Evolutionary conservation across 23 tunicate genomes (phyloP).

Genomic region (Clavelina lepadiformis): DNA sequence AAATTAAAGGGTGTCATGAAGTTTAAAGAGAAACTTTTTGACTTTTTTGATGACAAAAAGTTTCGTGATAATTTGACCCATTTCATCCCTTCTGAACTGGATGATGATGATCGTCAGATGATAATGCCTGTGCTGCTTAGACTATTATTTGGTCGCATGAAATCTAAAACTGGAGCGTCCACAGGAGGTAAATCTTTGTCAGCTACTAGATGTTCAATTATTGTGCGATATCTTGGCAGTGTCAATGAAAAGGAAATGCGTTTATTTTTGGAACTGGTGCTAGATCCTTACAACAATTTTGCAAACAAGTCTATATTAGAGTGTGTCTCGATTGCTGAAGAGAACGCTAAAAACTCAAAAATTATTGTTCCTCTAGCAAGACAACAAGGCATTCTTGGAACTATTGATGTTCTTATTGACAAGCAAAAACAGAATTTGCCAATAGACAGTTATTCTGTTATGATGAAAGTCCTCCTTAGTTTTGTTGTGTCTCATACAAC

Average conservation of each 20-base stretch:
- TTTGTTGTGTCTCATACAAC: background rate
- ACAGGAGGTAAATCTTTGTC: slow-evolving; percentile 29
- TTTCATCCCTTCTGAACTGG: slow-evolving; percentile 27
- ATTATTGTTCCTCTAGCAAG: slow-evolving; percentile 46
- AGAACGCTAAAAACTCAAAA: background rate
- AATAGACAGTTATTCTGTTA: background rate
- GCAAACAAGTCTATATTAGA: background rate
- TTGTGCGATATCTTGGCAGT: slow-evolving; percentile 50
- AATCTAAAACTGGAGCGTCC: slow-evolving; percentile 40
- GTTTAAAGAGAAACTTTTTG: slow-evolving; percentile 25
- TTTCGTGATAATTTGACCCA: slow-evolving; percentile 43
- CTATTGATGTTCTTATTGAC: slow-evolving; percentile 31
- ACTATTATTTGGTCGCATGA: slow-evolving; percentile 63
- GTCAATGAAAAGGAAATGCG: slow-evolving; percentile 27
- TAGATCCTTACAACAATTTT: slow-evolving; percentile 13
- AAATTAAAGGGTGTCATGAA: slow-evolving; percentile 16
- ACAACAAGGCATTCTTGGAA: slow-evolving; percentile 57
- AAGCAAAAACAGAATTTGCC: slow-evolving; percentile 25
- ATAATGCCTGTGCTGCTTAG: slow-evolving; percentile 51
- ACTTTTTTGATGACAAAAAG: slow-evolving; percentile 56
- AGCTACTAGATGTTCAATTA: slow-evolving; percentile 13
- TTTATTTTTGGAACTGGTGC: slow-evolving; percentile 16
- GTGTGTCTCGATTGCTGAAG: background rate
- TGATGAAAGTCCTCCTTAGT: slow-evolving; percentile 22
- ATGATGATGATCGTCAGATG: slow-evolving; percentile 27